Evolutionary conservation across 2,113 vertebrate species (phyloP).

Genomic region (Tetraodon nigroviridis): DNA sequence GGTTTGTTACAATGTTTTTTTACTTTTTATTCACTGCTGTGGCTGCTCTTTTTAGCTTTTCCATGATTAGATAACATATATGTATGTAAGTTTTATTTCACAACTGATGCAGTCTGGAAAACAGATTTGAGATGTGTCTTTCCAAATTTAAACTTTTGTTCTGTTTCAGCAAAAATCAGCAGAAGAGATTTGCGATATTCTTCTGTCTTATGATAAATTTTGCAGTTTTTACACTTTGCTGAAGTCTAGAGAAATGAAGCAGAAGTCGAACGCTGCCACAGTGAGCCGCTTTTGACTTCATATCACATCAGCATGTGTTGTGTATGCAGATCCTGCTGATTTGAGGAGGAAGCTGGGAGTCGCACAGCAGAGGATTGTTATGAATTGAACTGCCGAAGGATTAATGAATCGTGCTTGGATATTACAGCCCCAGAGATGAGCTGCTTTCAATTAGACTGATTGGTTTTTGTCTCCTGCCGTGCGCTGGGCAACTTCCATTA

Average conservation of each 20-base stretch:
- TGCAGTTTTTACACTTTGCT: neutral
- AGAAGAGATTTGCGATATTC: neutral
- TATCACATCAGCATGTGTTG: constrained; percentile 26
- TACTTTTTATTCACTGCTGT: too few species aligned
- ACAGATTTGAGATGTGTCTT: too few species aligned
- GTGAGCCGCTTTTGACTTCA: constrained; percentile 31
- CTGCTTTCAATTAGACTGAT: constrained; percentile 64
- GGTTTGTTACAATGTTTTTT: too few species aligned
- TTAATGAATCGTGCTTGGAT: constrained; percentile 65
- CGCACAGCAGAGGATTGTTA: constrained; percentile 32
- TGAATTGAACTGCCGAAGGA: constrained; percentile 59
- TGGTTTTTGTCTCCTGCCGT: constrained; percentile 52
- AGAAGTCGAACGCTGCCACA: constrained; percentile 13
- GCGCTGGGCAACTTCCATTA: constrained; percentile 29
- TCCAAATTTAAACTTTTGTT: too few species aligned
- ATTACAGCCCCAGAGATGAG: constrained; percentile 59
- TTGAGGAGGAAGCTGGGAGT: constrained; percentile 36
- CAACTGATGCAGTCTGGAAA: too few species aligned
- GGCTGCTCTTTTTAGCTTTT: too few species aligned
- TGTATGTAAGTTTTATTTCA: too few species aligned
- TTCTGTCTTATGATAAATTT: too few species aligned
- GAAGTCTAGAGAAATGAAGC: neutral
- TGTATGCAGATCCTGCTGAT: constrained; percentile 37
- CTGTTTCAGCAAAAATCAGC: too few species aligned
- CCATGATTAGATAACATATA: too few species aligned